Conservation (phyloP, 1,140 invertebrate genomes). For the Trichomalopsis sarcophagae region DNA sequence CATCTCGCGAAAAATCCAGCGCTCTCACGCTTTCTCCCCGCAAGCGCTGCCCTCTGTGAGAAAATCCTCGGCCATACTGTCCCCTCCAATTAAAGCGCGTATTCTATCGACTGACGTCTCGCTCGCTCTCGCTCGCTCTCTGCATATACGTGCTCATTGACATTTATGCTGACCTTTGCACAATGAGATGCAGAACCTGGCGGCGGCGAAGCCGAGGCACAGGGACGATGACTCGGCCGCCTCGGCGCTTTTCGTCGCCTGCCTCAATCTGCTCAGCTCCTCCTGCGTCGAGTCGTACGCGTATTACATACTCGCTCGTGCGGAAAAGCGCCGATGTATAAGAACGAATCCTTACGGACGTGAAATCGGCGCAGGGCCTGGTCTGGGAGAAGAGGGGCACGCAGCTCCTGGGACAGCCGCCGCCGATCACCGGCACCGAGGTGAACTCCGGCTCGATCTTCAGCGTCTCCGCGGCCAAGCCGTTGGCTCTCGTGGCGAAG, state of each 20-base stretch:
- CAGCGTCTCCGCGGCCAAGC: constrained; percentile 78
- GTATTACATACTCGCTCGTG: no score
- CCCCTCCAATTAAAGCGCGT: background rate
- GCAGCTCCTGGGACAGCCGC: constrained; percentile 85
- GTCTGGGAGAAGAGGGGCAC: constrained; percentile 87
- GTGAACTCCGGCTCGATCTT: constrained; percentile 80
- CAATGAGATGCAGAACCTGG: constrained; percentile 77
- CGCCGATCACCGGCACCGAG: constrained; percentile 88
- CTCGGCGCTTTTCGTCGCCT: constrained; percentile 64
- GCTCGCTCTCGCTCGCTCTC: background rate
- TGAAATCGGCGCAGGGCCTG: constrained; percentile 74
- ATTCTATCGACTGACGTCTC: background rate
- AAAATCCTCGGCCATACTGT: constrained; percentile 1
- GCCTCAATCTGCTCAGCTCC: constrained; percentile 69
- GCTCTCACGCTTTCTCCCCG: constrained; percentile 53
- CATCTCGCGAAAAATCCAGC: constrained; percentile 47
- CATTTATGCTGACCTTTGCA: constrained; percentile 62
- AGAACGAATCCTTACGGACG: constrained; percentile 60
- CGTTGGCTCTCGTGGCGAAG: constrained; percentile 86
- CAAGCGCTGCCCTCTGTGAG: background rate
- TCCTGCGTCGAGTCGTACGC: constrained; percentile 57
- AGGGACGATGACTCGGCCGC: constrained; percentile 65
- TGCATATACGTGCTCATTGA: background rate
- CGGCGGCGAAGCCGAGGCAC: constrained; percentile 76
- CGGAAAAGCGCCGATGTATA: no score